phyloP scores from a whole-genome alignment of 1,140 invertebrate genomes.

The Trichomalopsis sarcophagae region DNA sequence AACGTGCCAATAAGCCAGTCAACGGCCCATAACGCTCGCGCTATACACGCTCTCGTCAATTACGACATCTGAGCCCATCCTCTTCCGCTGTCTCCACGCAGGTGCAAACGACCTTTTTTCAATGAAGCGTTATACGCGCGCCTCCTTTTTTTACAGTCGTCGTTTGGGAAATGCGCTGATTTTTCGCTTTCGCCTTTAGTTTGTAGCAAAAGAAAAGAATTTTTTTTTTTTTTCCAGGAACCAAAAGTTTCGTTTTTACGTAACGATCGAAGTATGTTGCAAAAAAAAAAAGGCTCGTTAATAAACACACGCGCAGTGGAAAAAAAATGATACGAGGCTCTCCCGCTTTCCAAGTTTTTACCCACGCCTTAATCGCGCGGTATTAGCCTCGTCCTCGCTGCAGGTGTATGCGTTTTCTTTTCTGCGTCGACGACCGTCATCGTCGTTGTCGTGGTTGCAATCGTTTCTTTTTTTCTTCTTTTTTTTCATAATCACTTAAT shows the following conservation, averaged over 20 bases:
- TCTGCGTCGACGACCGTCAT: neutral
- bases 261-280: too few relatives aligned
- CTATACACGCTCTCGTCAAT: neutral
- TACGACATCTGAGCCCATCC: constrained; percentile 45
- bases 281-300: too few relatives aligned
- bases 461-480: neutral
- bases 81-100: constrained; percentile 39
- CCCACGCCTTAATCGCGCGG: too few relatives aligned
- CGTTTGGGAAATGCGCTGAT: neutral
- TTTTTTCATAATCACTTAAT: too few relatives aligned
- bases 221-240: too few relatives aligned
- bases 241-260: too few relatives aligned
- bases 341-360: too few relatives aligned
- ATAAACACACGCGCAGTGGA: too few relatives aligned
- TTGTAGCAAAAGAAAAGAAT: too few relatives aligned
- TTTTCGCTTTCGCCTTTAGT: neutral
- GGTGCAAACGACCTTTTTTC: constrained; percentile 43
- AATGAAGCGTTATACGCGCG: neutral
- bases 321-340: too few relatives aligned
- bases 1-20: constrained; percentile 50
- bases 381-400: too few relatives aligned
- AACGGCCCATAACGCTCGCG: constrained; percentile 39
- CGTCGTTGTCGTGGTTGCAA: neutral
- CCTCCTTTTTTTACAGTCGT: neutral
- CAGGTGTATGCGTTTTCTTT: neutral